These are phyloP conservation scores for Sphaerophoria rueppellii DNA, from an alignment of 2,888 invertebrate species.

Conservation along the genomic window DNA sequence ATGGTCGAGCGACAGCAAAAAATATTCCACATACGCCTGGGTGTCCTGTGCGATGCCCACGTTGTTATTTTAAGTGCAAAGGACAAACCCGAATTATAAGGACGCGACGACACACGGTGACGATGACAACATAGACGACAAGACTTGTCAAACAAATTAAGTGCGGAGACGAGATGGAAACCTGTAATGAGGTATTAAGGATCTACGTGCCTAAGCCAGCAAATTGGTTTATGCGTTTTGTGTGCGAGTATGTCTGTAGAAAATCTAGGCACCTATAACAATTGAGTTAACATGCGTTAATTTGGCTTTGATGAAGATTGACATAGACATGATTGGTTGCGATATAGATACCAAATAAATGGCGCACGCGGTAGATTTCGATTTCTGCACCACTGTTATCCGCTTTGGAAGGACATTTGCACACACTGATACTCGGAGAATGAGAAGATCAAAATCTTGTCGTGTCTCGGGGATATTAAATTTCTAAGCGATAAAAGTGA, in stretches of 20 bases:
- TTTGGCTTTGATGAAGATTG: conserved; percentile 71
- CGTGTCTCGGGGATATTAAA: conserved; percentile 17
- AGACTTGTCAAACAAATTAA: conserved; percentile 62
- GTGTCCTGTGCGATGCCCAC: conserved; percentile 19
- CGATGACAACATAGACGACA: conserved; percentile 9
- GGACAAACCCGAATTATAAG: background rate
- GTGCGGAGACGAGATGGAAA: conserved; percentile 44
- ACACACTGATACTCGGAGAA: background rate
- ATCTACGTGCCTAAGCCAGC: conserved; percentile 32
- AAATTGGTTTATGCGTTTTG: background rate
- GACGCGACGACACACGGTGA: background rate
- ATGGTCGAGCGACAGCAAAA: background rate
- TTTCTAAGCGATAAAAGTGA: background rate
- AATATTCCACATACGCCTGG: conserved; percentile 50
- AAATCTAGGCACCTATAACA: conserved; percentile 7
- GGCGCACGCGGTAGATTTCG: conserved; percentile 25
- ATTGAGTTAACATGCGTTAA: conserved; percentile 58
- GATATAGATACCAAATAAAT: conserved; percentile 50
- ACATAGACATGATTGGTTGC: conserved; percentile 69
- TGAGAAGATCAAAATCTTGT: conserved; percentile 36
- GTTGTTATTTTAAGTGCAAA: conserved; percentile 19
- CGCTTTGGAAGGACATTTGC: conserved; percentile 33
- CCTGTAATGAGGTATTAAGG: conserved; percentile 55
- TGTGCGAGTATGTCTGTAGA: background rate
- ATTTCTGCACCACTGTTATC: conserved; percentile 1